These are phyloP conservation scores for Molossus alvarezi DNA, from an alignment of 2,797 vertebrate genomes.

Conservation along the genomic window DNA sequence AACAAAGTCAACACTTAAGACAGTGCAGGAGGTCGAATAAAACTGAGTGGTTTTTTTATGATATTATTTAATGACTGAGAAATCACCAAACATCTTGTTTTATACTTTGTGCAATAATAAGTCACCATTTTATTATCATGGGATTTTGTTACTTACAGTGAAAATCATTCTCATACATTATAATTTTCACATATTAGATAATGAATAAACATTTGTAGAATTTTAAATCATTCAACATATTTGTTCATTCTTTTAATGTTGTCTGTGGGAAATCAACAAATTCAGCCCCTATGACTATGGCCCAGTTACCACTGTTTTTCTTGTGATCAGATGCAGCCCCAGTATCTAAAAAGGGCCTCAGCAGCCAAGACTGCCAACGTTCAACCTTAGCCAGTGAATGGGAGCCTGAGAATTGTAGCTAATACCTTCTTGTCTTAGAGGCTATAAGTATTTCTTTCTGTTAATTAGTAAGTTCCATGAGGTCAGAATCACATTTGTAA, in stretches of 20 bases:
- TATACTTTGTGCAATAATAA: slow-evolving; percentile 1
- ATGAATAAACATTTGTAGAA: slow-evolving; percentile 32
- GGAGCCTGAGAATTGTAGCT: neutral
- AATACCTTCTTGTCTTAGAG: neutral
- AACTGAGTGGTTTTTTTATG: neutral
- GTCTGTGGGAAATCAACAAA: neutral
- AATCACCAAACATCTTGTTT: neutral
- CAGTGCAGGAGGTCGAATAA: neutral
- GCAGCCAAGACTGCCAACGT: neutral
- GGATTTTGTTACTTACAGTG: neutral
- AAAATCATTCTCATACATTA: slow-evolving; percentile 12
- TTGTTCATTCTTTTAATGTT: slow-evolving; percentile 19
- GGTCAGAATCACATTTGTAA: slow-evolving; percentile 51
- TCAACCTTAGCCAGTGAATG: neutral
- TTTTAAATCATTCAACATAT: slow-evolving; percentile 4
- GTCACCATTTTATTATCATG: neutral
- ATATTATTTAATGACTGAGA: slow-evolving; percentile 10
- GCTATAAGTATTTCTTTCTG: slow-evolving; percentile 55
- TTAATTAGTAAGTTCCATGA: slow-evolving; percentile 20
- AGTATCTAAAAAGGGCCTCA: neutral
- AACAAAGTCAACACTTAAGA: neutral
- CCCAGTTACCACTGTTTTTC: neutral
- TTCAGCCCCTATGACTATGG: neutral
- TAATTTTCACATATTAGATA: neutral
- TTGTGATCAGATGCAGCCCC: neutral